Evolutionary conservation across 2,113 vertebrate genomes (phyloP).

Genomic region (Phrynosoma blainvillii): DNA sequence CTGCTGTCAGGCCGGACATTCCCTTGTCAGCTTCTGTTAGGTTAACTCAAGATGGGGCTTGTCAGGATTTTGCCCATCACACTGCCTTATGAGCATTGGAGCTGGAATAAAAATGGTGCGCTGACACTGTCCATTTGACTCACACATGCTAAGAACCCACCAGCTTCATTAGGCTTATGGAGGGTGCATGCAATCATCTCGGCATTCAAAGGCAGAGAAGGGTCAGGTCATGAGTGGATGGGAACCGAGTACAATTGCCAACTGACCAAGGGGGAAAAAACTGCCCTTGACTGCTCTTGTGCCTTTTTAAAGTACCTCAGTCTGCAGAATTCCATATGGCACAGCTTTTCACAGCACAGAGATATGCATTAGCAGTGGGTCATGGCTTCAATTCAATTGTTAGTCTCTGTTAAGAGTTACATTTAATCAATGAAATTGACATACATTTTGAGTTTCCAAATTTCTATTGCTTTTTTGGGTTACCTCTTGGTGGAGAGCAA

Average conservation of each 20-base stretch:
- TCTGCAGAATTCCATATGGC: neutral
- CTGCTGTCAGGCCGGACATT: neutral
- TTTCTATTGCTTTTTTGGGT: no score
- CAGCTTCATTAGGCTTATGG: neutral
- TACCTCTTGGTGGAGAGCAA: no score
- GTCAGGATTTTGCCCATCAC: neutral
- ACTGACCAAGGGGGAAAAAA: neutral
- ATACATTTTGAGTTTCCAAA: no score
- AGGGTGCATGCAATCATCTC: no score
- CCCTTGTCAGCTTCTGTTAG: neutral
- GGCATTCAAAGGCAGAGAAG: neutral
- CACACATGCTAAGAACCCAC: neutral
- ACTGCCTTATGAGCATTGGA: neutral
- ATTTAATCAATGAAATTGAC: no score
- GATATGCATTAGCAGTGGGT: neutral
- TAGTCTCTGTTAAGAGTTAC: no score
- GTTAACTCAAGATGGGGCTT: neutral
- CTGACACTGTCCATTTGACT: neutral
- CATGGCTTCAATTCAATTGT: no score
- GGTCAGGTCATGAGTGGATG: no score
- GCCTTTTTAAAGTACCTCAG: neutral
- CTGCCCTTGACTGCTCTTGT: neutral
- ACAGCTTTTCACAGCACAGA: neutral
- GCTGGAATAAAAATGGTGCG: neutral
- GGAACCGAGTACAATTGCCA: neutral